Base-by-base conservation (phyloP, 2,888 invertebrate species). In the Seira ritae region DNA sequence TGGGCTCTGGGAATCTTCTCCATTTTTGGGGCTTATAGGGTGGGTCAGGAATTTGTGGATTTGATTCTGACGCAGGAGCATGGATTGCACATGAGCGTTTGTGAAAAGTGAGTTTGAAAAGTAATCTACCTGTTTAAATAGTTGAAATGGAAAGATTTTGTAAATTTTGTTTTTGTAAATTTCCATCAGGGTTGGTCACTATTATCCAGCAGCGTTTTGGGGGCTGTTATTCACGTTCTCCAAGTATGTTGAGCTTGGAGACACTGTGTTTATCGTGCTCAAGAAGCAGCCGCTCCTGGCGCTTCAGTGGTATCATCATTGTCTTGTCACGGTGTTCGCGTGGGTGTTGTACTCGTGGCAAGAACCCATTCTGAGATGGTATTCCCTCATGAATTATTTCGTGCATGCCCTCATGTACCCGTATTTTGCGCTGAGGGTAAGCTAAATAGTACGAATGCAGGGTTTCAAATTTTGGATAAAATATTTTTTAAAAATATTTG, bases 241-340 rank as follows among this genome's bases (percentile, higher is more conserved):
- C 86, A 99, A 99, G 92, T 93, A 98, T 80, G 97, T 98, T 0
- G 99, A 99, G 92, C 93, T 99, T 65, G 98, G 97, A 10, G 98
- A 98, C 92, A 98, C 98, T 55, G 94, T 98, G 89, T 98, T 98
- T 93, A 96, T 98, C 87, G 96, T 96, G 69, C 92, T 98, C 84
- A 94, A 98, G 85, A 98, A 98, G 92, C 97, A 97, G 91, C 96
- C 96, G 0, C 92, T 98, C 71, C 96, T 97, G 91, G 97, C 97
- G 92, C 93, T 98, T 74, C 96, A 98, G 91, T 98, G 77, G 76
- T 98, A 98, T 91, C 98, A 98, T 91, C 98, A 98, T 92, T 96
- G 97, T 90, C 97, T 97, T 46, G 97, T 98, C 74, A 93, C 98
- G 85, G 93, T 98, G 73, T 98, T 97, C 92, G 95, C 96, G 20